A percentile compares a stretch with the other conserved stretches of the same genome.
These are phyloP conservation scores for Tricholauxania praeusta DNA, from an alignment of 2,888 invertebrate genomes.

Conservation along the genomic window DNA sequence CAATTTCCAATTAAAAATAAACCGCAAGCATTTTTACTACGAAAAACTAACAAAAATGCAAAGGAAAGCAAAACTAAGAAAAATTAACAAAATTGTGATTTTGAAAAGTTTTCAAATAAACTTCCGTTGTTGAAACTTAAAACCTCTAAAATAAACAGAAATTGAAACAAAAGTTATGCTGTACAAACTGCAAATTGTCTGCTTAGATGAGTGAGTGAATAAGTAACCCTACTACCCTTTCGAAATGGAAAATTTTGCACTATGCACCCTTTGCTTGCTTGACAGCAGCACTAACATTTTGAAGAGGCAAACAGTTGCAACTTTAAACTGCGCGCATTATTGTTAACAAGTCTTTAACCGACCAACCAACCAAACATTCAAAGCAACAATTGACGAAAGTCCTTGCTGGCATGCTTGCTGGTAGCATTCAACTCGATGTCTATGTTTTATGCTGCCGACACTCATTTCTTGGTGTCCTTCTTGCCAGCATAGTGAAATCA, in stretches of 20 bases:
- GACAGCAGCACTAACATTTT: neutral
- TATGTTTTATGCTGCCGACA: neutral
- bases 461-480: neutral
- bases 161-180: slow-evolving; percentile 23
- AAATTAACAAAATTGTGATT: slow-evolving; percentile 16
- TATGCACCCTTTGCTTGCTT: neutral
- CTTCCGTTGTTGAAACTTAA: slow-evolving; percentile 20
- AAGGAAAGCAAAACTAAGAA: no score
- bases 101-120: slow-evolving; percentile 30
- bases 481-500: neutral
- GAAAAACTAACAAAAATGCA: no score
- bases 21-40: no score
- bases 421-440: neutral
- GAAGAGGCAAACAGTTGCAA: slow-evolving; percentile 15
- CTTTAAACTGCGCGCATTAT: slow-evolving; percentile 3
- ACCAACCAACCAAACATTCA: slow-evolving; percentile 3
- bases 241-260: no score
- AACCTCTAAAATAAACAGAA: slow-evolving; percentile 24
- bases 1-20: no score
- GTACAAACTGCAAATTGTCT: neutral
- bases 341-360: slow-evolving; percentile 28
- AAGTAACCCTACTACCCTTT: no score
- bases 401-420: neutral
- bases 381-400: slow-evolving; percentile 7
- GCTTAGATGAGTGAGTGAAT: neutral